These are phyloP conservation scores for Hippasteria phrygiana DNA, from an alignment of 53 echinoderm and acorn worm genomes.

Conservation along the genomic window DNA sequence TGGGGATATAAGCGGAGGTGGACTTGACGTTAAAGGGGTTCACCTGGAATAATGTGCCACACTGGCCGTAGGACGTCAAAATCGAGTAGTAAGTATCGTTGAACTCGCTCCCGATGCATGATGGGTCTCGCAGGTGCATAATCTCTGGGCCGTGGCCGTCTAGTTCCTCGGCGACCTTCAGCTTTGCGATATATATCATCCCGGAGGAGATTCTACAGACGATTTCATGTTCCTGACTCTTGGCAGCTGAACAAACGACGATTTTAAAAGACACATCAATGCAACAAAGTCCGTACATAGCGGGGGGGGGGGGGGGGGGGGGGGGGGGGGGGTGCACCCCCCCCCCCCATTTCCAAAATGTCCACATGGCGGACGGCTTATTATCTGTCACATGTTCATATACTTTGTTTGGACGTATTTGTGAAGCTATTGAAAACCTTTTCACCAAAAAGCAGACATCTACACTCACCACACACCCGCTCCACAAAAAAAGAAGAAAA, in stretches of 20 bases:
- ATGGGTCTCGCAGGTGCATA: constrained; percentile 69
- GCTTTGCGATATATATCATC: background rate
- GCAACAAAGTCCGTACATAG: too few species aligned
- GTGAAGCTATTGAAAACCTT: too few species aligned
- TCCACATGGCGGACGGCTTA: too few species aligned
- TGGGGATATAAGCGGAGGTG: background rate
- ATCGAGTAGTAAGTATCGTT: constrained; percentile 47
- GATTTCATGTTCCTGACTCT: background rate
- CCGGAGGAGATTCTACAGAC: background rate
- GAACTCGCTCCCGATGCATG: constrained; percentile 56
- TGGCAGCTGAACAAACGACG: background rate
- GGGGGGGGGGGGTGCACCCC: too few species aligned
- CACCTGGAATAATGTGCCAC: constrained; percentile 55
- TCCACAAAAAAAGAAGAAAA: too few species aligned
- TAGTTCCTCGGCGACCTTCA: background rate
- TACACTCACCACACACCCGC: too few species aligned
- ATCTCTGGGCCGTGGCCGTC: constrained; percentile 50
- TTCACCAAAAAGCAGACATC: too few species aligned
- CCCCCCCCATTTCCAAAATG: too few species aligned
- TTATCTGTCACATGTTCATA: too few species aligned
- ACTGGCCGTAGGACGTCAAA: constrained; percentile 72
- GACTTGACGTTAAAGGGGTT: background rate
- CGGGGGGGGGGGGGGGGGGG: too few species aligned
- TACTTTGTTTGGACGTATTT: too few species aligned
- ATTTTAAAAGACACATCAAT: too few species aligned